Evolutionary conservation across 2,797 vertebrate species (phyloP).

Genomic region (Botia almorhae): DNA sequence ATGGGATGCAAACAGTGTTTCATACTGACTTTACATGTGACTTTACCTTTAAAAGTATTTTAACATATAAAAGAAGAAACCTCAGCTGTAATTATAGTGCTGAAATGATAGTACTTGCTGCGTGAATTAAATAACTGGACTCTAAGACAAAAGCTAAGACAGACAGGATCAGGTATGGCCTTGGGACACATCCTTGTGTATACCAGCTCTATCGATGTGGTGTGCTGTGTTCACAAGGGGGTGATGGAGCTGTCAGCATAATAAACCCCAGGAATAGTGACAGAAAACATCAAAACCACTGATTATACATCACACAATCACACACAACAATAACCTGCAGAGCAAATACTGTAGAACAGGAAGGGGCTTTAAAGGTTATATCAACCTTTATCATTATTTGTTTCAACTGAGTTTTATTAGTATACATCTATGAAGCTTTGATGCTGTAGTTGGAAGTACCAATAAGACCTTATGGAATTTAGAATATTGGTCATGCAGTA

Average conservation of each 20-base stretch:
- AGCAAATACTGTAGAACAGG: conserved; percentile 3
- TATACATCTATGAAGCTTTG: not conserved
- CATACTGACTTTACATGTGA: not conserved
- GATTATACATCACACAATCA: conserved; percentile 31
- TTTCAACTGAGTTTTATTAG: not conserved
- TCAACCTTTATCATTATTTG: not conserved
- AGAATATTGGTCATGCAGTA: too few relatives aligned
- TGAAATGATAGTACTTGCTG: not conserved
- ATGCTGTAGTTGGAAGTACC: too few relatives aligned
- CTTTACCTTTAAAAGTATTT: not conserved
- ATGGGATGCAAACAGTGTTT: not conserved
- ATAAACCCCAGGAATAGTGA: conserved; percentile 44
- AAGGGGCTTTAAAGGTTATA: not conserved
- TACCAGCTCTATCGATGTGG: conserved; percentile 34
- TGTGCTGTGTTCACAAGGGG: conserved; percentile 36
- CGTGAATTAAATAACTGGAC: not conserved
- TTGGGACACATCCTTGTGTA: conserved; percentile 9
- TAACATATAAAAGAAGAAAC: not conserved
- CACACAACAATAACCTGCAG: conserved; percentile 31
- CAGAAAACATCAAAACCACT: conserved; percentile 48
- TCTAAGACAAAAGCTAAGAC: not conserved
- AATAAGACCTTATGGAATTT: too few relatives aligned
- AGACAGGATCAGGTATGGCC: not conserved
- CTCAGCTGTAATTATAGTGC: not conserved
- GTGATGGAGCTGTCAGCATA: conserved; percentile 50